phyloP scores from a whole-genome alignment of 2,888 invertebrate species.

The Drosophila histrio region DNA sequence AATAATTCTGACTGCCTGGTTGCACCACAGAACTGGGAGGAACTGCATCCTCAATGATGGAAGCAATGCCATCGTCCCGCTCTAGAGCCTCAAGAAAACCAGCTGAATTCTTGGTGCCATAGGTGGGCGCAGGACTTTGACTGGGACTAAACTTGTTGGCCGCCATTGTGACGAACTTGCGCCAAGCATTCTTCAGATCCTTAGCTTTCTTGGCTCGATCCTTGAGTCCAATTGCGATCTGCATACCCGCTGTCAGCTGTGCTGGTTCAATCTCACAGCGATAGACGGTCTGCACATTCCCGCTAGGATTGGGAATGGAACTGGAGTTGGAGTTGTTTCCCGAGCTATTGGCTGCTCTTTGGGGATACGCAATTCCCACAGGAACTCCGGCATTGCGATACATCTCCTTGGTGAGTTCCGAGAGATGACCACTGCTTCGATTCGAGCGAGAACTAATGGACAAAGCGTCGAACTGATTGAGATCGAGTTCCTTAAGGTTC shows the following conservation, averaged over 20 bases:
- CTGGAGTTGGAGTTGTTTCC: conserved; percentile 37
- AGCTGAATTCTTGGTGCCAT: conserved; percentile 70
- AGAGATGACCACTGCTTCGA: conserved; percentile 82
- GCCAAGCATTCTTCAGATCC: conserved; percentile 84
- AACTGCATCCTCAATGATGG: conserved; percentile 81
- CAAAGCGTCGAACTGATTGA: conserved; percentile 81
- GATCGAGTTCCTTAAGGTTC: conserved; percentile 70
- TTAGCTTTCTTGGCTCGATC: conserved; percentile 84
- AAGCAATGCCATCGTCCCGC: conserved; percentile 82
- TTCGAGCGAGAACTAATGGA: conserved; percentile 83
- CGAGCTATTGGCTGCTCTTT: conserved; percentile 70
- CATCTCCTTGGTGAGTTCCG: conserved; percentile 83
- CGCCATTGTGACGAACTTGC: conserved; percentile 84
- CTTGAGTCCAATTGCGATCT: conserved; percentile 84
- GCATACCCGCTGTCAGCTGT: conserved; percentile 83
- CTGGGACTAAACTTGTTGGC: conserved; percentile 84
- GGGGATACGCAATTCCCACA: conserved; percentile 82
- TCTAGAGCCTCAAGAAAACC: conserved; percentile 75
- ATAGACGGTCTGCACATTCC: conserved; percentile 82
- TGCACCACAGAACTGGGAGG: conserved; percentile 63
- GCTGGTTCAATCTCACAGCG: conserved; percentile 83
- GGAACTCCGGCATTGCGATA: conserved; percentile 83
- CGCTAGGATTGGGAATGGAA: conserved; percentile 31
- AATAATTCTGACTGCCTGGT: conserved; percentile 79
- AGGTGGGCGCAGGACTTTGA: conserved; percentile 81